These are phyloP conservation scores for Archips xylosteana DNA, from an alignment of 2,888 invertebrate species.

Conservation along the genomic window DNA sequence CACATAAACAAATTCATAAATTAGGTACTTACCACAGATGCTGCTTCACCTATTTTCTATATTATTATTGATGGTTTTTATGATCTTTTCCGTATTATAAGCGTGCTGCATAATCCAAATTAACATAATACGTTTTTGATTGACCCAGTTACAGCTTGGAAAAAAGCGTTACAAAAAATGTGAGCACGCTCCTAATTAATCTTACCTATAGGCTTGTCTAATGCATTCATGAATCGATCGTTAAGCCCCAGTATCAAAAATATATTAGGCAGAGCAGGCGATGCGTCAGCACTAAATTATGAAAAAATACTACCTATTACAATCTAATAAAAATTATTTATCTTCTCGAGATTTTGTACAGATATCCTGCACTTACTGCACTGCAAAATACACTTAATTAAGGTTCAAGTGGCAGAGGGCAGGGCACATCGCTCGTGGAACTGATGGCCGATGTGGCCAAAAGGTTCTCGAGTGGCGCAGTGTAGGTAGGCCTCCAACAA, in stretches of 20 bases:
- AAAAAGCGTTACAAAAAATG: constrained; percentile 25
- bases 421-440: too few relatives aligned
- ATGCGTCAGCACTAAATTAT: not conserved
- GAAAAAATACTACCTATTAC: not conserved
- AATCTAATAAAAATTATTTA: too few relatives aligned
- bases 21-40: not conserved
- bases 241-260: not conserved
- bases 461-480: too few relatives aligned
- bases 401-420: too few relatives aligned
- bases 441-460: too few relatives aligned
- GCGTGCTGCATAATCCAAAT: not conserved
- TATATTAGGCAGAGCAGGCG: not conserved
- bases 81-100: not conserved
- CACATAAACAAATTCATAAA: not conserved
- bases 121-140: constrained; percentile 8
- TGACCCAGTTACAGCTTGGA: constrained; percentile 3
- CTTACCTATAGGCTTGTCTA: constrained; percentile 32
- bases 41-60: not conserved
- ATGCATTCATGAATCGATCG: constrained; percentile 32
- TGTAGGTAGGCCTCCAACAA: too few relatives aligned
- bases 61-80: not conserved
- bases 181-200: constrained; percentile 25
- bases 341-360: too few relatives aligned
- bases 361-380: too few relatives aligned
- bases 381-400: too few relatives aligned